Evolutionary conservation across 2,797 vertebrate species (phyloP), one percentile per base, ranked within the genome.

Genomic region (Gila robusta): DNA sequence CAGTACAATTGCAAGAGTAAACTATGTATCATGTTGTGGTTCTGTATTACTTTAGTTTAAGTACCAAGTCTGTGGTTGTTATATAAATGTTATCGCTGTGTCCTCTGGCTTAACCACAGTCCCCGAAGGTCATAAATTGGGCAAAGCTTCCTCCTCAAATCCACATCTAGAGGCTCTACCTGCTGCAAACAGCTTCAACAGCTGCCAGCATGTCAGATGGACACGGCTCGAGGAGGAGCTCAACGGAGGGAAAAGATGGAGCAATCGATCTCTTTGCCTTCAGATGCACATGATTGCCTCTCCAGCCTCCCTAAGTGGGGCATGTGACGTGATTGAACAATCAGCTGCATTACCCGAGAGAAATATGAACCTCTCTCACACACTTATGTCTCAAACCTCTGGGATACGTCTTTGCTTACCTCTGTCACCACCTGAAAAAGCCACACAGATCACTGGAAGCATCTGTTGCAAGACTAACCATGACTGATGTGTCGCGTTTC

Each of bases 271-370:
- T 95, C 86, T 79, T 66, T 89, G 92, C 89, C 91, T 92, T 87
- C 87, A 90, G 92, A 91, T 94, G 90, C 92, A 92, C 92, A 91
- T 85, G 91, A 91, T 88, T 94, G 88, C 91, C 37, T 92, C 87
- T 90, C 87, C 85, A 88, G 83, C 88, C 90, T 92, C 91, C 84
- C 90, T 92, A 91, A 94, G 91, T 90, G 90, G 90, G 81, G 21
- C 83, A 35, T 90, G 88, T 88, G 85, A 93, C 90, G 89, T 92
- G 91, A 94, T 94, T 94, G 93, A 95, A 91, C 94, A 94, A 94
- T 94, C 92, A 93, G 84, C 23, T 54, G 87, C 86, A 83, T 93
- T 92, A 88, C 91, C 82, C 87, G 6, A 16, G 89, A 92, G 94
- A 90, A 93, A 93, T 90, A 93, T 91, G 91, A 87, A 84, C 69